Evolutionary conservation across 2,888 invertebrate species (phyloP).

Genomic region (Colostygia pectinataria): DNA sequence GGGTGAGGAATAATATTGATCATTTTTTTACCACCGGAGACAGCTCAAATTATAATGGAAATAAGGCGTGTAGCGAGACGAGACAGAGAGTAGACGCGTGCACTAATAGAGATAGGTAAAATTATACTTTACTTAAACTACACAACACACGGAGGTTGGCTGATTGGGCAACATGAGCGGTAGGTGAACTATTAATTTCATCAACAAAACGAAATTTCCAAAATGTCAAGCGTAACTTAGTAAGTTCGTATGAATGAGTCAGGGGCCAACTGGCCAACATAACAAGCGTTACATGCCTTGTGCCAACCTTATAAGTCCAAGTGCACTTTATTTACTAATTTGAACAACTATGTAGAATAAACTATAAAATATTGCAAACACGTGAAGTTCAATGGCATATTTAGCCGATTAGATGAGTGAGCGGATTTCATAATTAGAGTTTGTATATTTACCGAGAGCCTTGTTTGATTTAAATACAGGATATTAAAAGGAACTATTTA

Average conservation of each 20-base stretch:
- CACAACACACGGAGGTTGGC: no score
- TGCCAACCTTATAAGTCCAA: slow-evolving; percentile 2
- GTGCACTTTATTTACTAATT: background rate
- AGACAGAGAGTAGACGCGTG: background rate
- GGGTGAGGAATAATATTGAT: slow-evolving; percentile 71
- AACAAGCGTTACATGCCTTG: no score
- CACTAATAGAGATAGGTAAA: no score
- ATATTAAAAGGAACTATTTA: slow-evolving; percentile 1
- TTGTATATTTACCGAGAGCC: slow-evolving; percentile 17
- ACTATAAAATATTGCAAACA: slow-evolving; percentile 11
- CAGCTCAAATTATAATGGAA: no score
- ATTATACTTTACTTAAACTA: no score
- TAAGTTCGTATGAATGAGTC: no score
- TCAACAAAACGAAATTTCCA: background rate
- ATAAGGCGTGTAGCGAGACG: no score
- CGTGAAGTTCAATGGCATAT: slow-evolving; percentile 34
- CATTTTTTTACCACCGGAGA: no score
- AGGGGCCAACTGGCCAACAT: no score
- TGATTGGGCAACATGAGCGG: no score
- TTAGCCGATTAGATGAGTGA: slow-evolving; percentile 27
- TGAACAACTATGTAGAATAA: slow-evolving; percentile 3
- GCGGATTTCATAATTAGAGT: slow-evolving; percentile 26
- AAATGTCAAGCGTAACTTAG: slow-evolving; percentile 2
- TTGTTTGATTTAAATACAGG: slow-evolving; percentile 15
- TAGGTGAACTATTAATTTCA: slow-evolving; percentile 8